Conservation (phyloP, 2,113 vertebrate species). For the Salminus brasiliensis region DNA sequence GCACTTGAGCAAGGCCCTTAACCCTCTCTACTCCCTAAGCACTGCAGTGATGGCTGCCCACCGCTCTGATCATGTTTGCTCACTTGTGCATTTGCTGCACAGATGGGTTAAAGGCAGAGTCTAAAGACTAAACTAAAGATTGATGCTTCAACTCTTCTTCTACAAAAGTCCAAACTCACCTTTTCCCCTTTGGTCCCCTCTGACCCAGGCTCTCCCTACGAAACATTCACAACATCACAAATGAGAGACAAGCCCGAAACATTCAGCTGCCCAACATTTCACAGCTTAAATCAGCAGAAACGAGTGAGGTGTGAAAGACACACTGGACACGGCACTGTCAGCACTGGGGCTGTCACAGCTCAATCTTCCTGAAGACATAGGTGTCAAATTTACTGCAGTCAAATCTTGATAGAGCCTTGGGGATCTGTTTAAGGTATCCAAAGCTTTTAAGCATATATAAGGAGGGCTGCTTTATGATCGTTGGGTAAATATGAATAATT, state of each 20-base stretch:
- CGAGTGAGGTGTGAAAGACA: constrained; percentile 25
- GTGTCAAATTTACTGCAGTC: background rate
- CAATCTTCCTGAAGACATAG: background rate
- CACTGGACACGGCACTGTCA: background rate
- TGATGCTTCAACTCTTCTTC: constrained; percentile 21
- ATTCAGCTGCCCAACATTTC: constrained; percentile 18
- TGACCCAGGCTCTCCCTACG: constrained; percentile 73
- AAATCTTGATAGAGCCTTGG: background rate
- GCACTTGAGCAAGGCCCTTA: no score
- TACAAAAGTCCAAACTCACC: constrained; percentile 61
- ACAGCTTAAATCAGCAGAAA: constrained; percentile 5
- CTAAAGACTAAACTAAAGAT: background rate
- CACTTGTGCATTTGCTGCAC: no score
- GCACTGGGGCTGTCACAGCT: constrained; percentile 11
- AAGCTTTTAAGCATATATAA: background rate
- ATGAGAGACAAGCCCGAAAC: background rate
- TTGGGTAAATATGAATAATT: constrained; percentile 1
- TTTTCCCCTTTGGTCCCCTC: constrained; percentile 75
- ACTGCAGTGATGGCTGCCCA: no score
- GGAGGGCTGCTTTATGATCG: background rate
- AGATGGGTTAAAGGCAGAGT: no score
- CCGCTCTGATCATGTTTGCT: no score
- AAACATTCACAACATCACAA: constrained; percentile 48
- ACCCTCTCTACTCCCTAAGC: no score
- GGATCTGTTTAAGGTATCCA: background rate